A percentile compares a stretch with the other conserved stretches of the same genome.
These are phyloP conservation scores for Halichoeres trimaculatus DNA, from an alignment of 2,113 vertebrate species.

Conservation along the genomic window DNA sequence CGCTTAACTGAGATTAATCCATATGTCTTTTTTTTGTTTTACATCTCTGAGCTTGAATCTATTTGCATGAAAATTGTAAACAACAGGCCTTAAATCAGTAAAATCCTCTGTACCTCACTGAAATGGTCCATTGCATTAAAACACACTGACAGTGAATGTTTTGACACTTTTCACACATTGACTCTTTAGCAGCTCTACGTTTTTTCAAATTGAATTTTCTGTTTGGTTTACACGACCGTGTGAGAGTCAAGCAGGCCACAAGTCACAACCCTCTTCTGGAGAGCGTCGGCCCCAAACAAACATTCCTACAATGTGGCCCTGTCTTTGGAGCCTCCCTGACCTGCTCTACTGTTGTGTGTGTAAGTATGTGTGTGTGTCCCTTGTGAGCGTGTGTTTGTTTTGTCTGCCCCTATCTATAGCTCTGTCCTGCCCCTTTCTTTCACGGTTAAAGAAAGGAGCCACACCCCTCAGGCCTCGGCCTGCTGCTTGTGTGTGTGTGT, in stretches of 20 bases:
- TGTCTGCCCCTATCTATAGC: constrained; percentile 77
- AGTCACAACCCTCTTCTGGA: constrained; percentile 44
- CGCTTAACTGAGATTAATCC: background rate
- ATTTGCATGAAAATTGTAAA: background rate
- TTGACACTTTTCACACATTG: background rate
- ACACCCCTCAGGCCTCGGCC: constrained; percentile 71
- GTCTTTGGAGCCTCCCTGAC: constrained; percentile 49
- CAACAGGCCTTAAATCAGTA: background rate
- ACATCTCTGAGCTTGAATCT: background rate
- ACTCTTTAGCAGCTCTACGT: background rate
- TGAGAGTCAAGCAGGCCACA: constrained; percentile 35
- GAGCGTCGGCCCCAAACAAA: constrained; percentile 53
- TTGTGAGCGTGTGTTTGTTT: constrained; percentile 66
- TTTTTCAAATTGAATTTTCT: background rate
- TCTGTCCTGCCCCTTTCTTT: constrained; percentile 77
- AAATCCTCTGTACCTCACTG: background rate
- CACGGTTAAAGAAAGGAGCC: constrained; percentile 75
- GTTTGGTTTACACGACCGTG: constrained; percentile 13
- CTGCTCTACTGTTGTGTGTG: constrained; percentile 28
- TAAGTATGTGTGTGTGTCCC: constrained; percentile 27
- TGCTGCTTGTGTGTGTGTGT: constrained; percentile 52
- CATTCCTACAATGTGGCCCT: constrained; percentile 49
- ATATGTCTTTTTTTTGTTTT: background rate
- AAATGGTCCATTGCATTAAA: background rate
- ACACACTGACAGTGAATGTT: background rate